Conservation (phyloP, 2,888 invertebrate species). For the Empis stercorea region DNA sequence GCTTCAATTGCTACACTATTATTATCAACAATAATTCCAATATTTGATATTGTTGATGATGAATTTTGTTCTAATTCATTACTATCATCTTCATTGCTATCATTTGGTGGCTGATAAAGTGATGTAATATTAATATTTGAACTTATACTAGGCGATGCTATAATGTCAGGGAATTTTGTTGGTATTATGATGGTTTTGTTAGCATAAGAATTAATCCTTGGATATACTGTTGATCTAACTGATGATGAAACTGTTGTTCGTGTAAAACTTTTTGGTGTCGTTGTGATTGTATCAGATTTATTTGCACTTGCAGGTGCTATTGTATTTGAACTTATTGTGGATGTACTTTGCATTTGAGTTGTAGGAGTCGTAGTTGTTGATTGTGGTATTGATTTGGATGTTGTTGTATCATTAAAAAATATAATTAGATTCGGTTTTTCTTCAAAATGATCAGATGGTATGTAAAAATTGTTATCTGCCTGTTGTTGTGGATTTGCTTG, state of each 20-base stretch:
- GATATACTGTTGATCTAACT: conserved; percentile 29
- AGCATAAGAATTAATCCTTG: conserved; percentile 9
- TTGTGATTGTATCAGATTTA: conserved; percentile 19
- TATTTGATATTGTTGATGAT: neutral
- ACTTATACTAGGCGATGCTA: neutral
- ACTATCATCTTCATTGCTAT: neutral
- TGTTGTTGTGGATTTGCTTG: too few relatives aligned
- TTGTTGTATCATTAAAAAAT: conserved; percentile 31
- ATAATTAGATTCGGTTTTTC: conserved; percentile 31
- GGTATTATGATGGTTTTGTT: neutral
- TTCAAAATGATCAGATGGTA: conserved; percentile 20
- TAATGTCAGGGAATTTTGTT: neutral
- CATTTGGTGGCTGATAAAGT: neutral
- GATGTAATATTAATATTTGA: neutral
- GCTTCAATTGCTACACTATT: conserved; percentile 45
- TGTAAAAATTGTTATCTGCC: neutral
- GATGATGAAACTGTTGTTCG: conserved; percentile 40
- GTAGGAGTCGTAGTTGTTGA: conserved; percentile 31
- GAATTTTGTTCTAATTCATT: conserved; percentile 1
- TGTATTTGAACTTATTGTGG: conserved; percentile 23
- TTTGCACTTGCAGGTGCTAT: conserved; percentile 15
- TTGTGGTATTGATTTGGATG: conserved; percentile 15
- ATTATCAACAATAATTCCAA: conserved; percentile 15
- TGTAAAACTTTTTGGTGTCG: conserved; percentile 39
- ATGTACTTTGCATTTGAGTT: conserved; percentile 26